These are phyloP conservation scores for Sturnira hondurensis DNA, from an alignment of 2,113 vertebrate genomes.

Conservation along the genomic window DNA sequence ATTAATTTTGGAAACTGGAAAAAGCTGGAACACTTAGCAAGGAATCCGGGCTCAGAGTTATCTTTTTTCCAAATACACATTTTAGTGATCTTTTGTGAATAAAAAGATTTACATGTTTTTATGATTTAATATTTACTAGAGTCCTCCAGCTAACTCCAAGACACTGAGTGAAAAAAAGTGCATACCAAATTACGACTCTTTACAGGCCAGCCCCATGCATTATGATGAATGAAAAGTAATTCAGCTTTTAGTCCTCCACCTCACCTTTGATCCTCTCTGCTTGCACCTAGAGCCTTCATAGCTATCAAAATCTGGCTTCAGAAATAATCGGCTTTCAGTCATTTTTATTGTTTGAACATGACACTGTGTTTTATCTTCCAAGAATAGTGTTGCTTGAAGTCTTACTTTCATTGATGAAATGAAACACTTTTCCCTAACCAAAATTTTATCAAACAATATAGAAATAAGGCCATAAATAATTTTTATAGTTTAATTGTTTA, in stretches of 20 bases:
- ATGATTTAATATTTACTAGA: constrained; percentile 52
- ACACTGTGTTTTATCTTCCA: neutral
- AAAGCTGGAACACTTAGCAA: neutral
- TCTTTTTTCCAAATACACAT: neutral
- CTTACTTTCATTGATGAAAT: neutral
- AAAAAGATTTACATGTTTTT: constrained; percentile 21
- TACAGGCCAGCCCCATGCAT: neutral
- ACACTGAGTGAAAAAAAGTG: neutral
- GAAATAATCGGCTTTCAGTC: neutral
- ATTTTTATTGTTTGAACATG: neutral
- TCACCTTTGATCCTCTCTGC: neutral
- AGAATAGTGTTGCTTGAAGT: neutral
- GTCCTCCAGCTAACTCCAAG: neutral
- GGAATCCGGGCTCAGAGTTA: neutral
- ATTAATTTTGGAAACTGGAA: constrained; percentile 34
- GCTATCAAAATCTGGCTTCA: neutral
- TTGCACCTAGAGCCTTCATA: neutral
- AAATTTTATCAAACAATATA: neutral
- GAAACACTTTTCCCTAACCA: neutral
- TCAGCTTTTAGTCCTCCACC: neutral
- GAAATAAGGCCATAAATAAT: neutral
- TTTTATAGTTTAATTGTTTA: neutral
- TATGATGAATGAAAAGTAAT: neutral
- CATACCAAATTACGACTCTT: neutral
- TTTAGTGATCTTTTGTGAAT: constrained; percentile 18